Evolutionary conservation across 2,888 invertebrate genomes (phyloP), one percentile per base, ranked within the genome.

Genomic region (Eurois occulta): DNA sequence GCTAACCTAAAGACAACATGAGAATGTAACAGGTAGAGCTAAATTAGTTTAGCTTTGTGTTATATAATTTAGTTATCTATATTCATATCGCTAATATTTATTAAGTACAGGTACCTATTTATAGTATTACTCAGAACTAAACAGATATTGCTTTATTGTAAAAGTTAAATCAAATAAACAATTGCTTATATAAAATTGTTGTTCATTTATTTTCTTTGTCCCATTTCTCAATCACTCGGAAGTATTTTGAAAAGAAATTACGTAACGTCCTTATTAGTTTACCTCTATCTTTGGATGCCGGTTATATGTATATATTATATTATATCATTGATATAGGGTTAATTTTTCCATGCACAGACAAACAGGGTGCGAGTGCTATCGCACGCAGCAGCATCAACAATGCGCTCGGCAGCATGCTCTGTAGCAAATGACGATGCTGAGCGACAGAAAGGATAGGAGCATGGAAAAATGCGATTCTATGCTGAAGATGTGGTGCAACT

Each of bases 121-220:
- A 77, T 84, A 81, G 80, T 85, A 83, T 87, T 88, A 88, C 74
- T 82, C 84, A 77, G 38, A 85, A 84, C 78, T 86, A 84, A 88
- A 85, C 79, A 84, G 74, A 86, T 88, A 82, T 81, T 69, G 88
- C 89, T 85, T 87, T 88, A 88, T 86, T 87, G 82, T 88, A 87
- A 85, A 86, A 83, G 87, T 88, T 88, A 87, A 87, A 87, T 89
- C 83, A 85, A 89, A 86, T 88, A 89, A 89, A 87, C 24, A 77
- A 83, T 72, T 88, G 86, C 88, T 86, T 89, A 84, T 76, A 72
- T 58, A 70, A 52, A 38, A 69, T 69, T 1, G 24, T 28, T 71
- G 18, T 43, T 16, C 10, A 32, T 67, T 82, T 64, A 38, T 75
- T 64, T 64, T 4, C 2, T 64, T 24, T 11, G n/a, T 16, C 41